These are phyloP conservation scores for Polydrusus pterygomalis DNA, from an alignment of 2,888 invertebrate species.

Conservation along the genomic window DNA sequence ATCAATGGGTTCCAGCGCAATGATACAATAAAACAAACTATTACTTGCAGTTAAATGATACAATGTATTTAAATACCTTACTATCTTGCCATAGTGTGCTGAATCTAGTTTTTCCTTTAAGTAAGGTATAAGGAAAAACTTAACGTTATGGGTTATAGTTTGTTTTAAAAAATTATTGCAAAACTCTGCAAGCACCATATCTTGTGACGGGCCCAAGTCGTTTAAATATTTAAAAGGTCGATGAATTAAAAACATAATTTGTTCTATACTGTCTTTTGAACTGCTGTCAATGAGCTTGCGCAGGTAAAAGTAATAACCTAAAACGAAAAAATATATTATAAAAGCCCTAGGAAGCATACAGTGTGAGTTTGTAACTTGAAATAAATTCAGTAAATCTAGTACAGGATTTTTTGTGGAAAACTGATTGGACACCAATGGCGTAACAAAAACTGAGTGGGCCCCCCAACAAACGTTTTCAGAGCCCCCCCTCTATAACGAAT, in stretches of 20 bases:
- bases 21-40: slow-evolving; percentile 79
- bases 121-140: slow-evolving; percentile 82
- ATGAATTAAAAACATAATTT: slow-evolving; percentile 84
- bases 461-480: too few relatives aligned
- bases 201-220: slow-evolving; percentile 70
- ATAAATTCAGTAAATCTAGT: too few relatives aligned
- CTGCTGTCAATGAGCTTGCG: slow-evolving; percentile 80
- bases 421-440: too few relatives aligned
- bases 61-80: slow-evolving; percentile 67
- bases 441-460: too few relatives aligned
- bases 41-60: slow-evolving; percentile 71
- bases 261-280: slow-evolving; percentile 78
- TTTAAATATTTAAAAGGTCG: slow-evolving; percentile 81
- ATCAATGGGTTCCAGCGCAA: slow-evolving; percentile 79
- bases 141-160: slow-evolving; percentile 80
- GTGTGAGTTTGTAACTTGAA: too few relatives aligned
- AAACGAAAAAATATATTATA: too few relatives aligned
- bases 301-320: slow-evolving; percentile 85
- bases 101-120: slow-evolving; percentile 74
- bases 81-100: slow-evolving; percentile 70
- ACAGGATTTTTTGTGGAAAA: too few relatives aligned
- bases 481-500: too few relatives aligned
- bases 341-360: too few relatives aligned
- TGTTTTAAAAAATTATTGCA: slow-evolving; percentile 80
- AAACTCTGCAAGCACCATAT: slow-evolving; percentile 76